Percentiles rank a stretch among this genome's conserved stretches.
These are phyloP conservation scores for Aporrectodea caliginosa DNA, from an alignment of 1,140 invertebrate species.

Conservation along the genomic window DNA sequence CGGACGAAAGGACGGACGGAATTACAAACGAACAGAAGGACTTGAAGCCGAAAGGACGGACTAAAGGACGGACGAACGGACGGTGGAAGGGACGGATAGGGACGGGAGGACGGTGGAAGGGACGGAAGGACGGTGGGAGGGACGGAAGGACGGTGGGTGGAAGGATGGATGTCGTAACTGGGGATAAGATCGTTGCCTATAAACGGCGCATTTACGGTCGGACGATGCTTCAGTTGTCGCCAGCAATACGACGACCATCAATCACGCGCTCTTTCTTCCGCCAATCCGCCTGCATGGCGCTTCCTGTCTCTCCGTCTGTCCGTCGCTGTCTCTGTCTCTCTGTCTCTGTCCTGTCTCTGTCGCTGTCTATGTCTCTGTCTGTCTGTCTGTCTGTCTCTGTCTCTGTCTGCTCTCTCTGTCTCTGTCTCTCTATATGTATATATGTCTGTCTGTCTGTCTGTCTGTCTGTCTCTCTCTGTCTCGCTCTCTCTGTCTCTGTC, in stretches of 20 bases:
- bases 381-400: background rate
- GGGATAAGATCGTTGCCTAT: background rate
- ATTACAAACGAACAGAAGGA: background rate
- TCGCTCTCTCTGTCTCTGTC: background rate
- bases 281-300: background rate
- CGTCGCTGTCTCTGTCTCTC: background rate
- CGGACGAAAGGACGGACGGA: background rate
- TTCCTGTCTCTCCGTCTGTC: background rate
- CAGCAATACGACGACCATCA: background rate
- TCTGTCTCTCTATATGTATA: background rate
- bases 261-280: background rate
- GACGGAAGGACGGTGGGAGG: background rate
- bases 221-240: too few relatives aligned
- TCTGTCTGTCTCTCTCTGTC: background rate
- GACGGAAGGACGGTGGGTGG: background rate
- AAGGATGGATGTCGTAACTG: background rate
- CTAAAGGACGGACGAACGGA: background rate
- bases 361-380: background rate
- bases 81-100: background rate
- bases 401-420: background rate
- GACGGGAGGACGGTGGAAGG: background rate
- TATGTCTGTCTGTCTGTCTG: background rate
- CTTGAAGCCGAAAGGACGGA: background rate
- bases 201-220: too few relatives aligned
- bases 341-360: background rate